phyloP scores from a whole-genome alignment of 2,113 vertebrate species.

The Nestor notabilis region DNA sequence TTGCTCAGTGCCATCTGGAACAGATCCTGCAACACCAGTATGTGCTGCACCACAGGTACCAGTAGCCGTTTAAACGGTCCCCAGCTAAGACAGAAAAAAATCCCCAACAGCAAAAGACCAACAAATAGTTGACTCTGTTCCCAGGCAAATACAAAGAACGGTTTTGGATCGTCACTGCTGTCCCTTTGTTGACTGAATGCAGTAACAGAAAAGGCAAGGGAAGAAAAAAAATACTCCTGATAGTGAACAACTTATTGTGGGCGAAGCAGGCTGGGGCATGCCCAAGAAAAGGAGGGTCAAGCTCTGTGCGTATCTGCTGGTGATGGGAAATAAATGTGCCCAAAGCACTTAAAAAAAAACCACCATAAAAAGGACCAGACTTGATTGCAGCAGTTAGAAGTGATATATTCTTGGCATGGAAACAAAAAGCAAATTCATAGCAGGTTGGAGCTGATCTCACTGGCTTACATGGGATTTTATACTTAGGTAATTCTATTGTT shows the following conservation, averaged over 20 bases:
- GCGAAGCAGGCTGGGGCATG: slow-evolving; percentile 52
- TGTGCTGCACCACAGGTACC: not conserved
- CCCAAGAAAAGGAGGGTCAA: slow-evolving; percentile 25
- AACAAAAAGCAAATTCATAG: slow-evolving; percentile 53
- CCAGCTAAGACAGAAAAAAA: not conserved
- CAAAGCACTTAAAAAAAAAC: slow-evolving; percentile 1
- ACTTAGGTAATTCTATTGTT: slow-evolving; percentile 61
- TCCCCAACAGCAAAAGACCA: not conserved
- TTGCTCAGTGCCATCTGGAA: not conserved
- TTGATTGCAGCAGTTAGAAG: slow-evolving; percentile 39
- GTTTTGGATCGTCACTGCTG: not conserved
- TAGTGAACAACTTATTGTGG: not conserved
- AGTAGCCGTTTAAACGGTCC: not conserved
- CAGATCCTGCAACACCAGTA: not conserved
- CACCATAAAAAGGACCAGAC: not conserved
- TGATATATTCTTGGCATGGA: slow-evolving; percentile 55
- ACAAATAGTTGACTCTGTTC: slow-evolving; percentile 41
- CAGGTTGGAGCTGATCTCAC: slow-evolving; percentile 57
- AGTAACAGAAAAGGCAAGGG: not conserved
- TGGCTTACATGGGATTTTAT: slow-evolving; percentile 60
- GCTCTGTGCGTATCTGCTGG: not conserved
- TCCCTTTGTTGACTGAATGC: slow-evolving; percentile 44
- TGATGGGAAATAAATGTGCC: slow-evolving; percentile 33
- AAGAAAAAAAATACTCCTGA: not conserved
- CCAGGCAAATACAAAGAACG: slow-evolving; percentile 24